A percentile compares a stretch with the other conserved stretches of the same genome.
Conservation (phyloP, 2,888 invertebrate species). For the Eulithis testata region DNA sequence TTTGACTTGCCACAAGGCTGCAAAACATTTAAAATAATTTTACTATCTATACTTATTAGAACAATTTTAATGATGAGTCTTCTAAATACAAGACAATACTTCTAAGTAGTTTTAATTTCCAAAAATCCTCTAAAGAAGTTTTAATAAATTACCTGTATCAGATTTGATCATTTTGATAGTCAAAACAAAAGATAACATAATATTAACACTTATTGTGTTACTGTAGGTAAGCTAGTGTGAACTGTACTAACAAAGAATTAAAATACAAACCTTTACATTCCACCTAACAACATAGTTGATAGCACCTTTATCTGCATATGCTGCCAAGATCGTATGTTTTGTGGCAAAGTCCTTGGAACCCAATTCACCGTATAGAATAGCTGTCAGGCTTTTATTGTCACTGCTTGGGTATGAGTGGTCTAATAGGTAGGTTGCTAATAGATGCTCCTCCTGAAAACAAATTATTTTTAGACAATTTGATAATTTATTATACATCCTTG, state of each 20-base stretch:
- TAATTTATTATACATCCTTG: neutral
- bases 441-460: slow-evolving; percentile 63
- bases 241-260: neutral
- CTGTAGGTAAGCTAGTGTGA: neutral
- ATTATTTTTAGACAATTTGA: neutral
- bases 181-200: too few relatives aligned
- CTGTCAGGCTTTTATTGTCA: slow-evolving; percentile 87
- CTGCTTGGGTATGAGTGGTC: slow-evolving; percentile 94
- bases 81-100: too few relatives aligned
- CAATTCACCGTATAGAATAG: slow-evolving; percentile 95
- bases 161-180: too few relatives aligned
- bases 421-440: slow-evolving; percentile 87
- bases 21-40: slow-evolving; percentile 19
- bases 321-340: slow-evolving; percentile 90
- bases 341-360: slow-evolving; percentile 89
- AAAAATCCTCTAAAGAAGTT: too few relatives aligned
- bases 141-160: too few relatives aligned
- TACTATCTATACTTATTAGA: neutral
- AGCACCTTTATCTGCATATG: slow-evolving; percentile 87
- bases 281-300: slow-evolving; percentile 96
- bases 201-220: neutral
- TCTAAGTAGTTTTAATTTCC: too few relatives aligned
- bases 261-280: slow-evolving; percentile 88
- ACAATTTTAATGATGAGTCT: too few relatives aligned
- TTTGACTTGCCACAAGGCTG: slow-evolving; percentile 73